These are phyloP conservation scores for Macquaria ambigua DNA, from an alignment of 2,113 vertebrate genomes.

Conservation along the genomic window DNA sequence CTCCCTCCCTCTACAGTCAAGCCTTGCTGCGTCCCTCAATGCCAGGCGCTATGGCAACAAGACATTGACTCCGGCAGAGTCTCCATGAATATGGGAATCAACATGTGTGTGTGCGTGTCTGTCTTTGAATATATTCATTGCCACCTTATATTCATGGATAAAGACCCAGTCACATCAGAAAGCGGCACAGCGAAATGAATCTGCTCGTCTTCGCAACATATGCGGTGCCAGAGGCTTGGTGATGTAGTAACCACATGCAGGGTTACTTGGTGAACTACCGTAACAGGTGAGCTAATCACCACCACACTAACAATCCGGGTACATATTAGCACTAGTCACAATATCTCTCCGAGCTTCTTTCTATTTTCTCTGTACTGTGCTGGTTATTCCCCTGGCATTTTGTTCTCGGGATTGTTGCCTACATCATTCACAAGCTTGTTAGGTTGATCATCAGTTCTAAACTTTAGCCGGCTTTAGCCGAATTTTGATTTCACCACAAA, in stretches of 20 bases:
- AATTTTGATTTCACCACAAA: no score
- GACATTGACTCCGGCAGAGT: conserved; percentile 62
- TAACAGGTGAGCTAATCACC: neutral
- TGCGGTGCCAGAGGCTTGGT: neutral
- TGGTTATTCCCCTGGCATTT: neutral
- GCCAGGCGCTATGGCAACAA: conserved; percentile 83
- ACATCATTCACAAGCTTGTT: neutral
- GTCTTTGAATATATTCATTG: conserved; percentile 20
- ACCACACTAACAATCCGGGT: no score
- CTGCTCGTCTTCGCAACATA: neutral
- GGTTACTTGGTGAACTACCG: neutral
- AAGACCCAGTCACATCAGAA: neutral
- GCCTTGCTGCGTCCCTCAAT: conserved; percentile 62
- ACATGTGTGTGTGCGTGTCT: conserved; percentile 19
- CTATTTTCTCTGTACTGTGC: neutral
- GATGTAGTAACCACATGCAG: neutral
- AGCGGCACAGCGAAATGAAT: neutral
- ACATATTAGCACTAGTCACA: neutral
- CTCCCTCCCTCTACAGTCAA: conserved; percentile 31
- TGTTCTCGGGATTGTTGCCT: no score
- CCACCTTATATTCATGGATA: neutral
- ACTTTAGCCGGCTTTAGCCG: no score
- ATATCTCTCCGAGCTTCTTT: neutral
- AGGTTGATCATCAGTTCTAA: no score
- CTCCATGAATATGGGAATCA: conserved; percentile 49